phyloP scores from a whole-genome alignment of 2,797 vertebrate species.

The Hemitrygon akajei region DNA sequence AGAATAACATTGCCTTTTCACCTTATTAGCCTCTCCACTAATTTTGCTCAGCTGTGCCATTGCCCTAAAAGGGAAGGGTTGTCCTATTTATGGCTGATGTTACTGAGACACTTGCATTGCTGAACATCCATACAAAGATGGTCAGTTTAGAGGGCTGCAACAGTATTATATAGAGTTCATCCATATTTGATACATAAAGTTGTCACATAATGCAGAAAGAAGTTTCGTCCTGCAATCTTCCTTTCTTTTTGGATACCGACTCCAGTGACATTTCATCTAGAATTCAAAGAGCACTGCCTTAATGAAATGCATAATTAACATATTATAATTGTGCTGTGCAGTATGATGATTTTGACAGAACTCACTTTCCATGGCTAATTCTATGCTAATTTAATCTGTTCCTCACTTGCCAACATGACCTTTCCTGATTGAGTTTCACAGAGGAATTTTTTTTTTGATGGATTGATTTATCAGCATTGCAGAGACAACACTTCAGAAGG shows the following conservation, averaged over 20 bases:
- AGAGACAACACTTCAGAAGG: conserved; percentile 84
- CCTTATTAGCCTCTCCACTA: background rate
- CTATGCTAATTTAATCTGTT: conserved; percentile 99
- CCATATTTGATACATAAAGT: conserved; percentile 71
- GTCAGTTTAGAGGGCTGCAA: conserved; percentile 14
- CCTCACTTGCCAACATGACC: conserved; percentile 99
- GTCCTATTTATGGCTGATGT: background rate
- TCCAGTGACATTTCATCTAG: conserved; percentile 99
- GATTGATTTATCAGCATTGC: conserved; percentile 99
- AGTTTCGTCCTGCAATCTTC: conserved; percentile 99
- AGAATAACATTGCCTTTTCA: background rate
- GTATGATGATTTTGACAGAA: conserved; percentile 99
- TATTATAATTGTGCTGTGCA: conserved; percentile 99
- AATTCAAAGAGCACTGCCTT: conserved; percentile 99
- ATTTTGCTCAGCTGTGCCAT: background rate
- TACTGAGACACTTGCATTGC: background rate
- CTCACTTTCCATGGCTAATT: conserved; percentile 99
- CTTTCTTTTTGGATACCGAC: conserved; percentile 99
- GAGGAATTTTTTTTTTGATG: conserved; percentile 99
- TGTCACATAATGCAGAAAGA: conserved; percentile 99
- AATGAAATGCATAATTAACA: conserved; percentile 99
- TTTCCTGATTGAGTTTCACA: conserved; percentile 99
- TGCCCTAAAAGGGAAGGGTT: background rate
- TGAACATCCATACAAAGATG: conserved; percentile 12
- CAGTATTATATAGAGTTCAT: conserved; percentile 24